Conservation (phyloP, 2,888 invertebrate species). For the Polia nebulosa region DNA sequence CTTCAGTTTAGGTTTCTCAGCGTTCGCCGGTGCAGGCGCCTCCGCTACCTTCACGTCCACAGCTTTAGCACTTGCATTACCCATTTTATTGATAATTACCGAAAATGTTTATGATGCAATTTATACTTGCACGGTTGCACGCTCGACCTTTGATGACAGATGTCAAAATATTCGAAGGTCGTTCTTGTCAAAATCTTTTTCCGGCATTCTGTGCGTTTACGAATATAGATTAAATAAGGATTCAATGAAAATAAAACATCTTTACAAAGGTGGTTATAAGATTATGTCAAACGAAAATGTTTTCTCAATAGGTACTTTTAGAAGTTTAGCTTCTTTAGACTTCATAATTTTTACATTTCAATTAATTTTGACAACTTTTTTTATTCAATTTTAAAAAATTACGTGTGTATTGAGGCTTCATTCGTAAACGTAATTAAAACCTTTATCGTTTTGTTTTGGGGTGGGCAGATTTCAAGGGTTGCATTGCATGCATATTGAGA, state of each 20-base stretch:
- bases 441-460: neutral
- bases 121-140: constrained; percentile 8
- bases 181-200: constrained; percentile 30
- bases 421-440: constrained; percentile 4
- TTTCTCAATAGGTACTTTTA: too few species aligned
- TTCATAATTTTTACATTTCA: too few species aligned
- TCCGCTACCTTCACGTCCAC: constrained; percentile 81
- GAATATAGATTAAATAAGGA: constrained; percentile 12
- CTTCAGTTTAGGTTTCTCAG: constrained; percentile 95
- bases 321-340: too few species aligned
- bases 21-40: constrained; percentile 77
- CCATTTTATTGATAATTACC: constrained; percentile 74
- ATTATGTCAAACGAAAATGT: neutral
- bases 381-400: too few species aligned
- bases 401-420: neutral
- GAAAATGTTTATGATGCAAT: constrained; percentile 40
- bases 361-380: too few species aligned
- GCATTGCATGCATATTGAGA: neutral
- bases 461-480: constrained; percentile 4
- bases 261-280: too few species aligned
- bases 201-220: constrained; percentile 28
- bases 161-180: constrained; percentile 47
- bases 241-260: too few species aligned
- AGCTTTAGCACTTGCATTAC: constrained; percentile 86
- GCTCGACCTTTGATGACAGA: constrained; percentile 48